A percentile compares a stretch with the other conserved stretches of the same genome.
phyloP scores from a whole-genome alignment of 2,888 invertebrate genomes.

The Tetramorium bicarinatum region DNA sequence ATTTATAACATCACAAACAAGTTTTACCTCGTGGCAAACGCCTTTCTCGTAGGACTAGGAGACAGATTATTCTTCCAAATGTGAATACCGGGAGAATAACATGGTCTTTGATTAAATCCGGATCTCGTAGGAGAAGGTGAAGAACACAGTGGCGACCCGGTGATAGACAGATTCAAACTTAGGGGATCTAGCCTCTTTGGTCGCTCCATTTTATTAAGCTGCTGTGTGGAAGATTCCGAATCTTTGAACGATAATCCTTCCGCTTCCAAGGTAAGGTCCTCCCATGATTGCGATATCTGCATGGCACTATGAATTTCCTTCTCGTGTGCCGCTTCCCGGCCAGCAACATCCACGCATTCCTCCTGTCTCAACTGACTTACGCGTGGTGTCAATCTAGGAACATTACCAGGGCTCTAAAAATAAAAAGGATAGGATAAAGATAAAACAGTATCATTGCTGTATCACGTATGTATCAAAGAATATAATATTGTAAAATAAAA shows the following conservation, averaged over 20 bases:
- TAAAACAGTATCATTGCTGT: background rate
- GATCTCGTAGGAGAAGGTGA: conserved; percentile 89
- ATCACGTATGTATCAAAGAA: background rate
- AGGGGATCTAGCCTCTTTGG: conserved; percentile 85
- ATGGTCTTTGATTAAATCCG: conserved; percentile 87
- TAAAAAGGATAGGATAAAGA: background rate
- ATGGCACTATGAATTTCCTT: conserved; percentile 96
- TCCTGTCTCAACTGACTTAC: conserved; percentile 96
- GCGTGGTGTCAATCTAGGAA: conserved; percentile 92
- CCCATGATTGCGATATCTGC: conserved; percentile 98
- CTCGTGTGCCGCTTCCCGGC: conserved; percentile 96
- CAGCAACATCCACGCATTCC: conserved; percentile 94
- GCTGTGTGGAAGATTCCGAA: conserved; percentile 82
- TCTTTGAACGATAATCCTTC: conserved; percentile 87
- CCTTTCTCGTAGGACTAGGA: conserved; percentile 94
- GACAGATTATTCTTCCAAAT: conserved; percentile 88
- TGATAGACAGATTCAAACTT: conserved; percentile 85
- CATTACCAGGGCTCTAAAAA: conserved; percentile 87
- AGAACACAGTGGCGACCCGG: conserved; percentile 87
- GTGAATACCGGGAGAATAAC: conserved; percentile 88
- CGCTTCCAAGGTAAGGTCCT: conserved; percentile 93
- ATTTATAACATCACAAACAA: background rate
- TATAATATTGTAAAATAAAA: conserved; percentile 14
- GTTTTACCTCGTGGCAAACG: conserved; percentile 90
- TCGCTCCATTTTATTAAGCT: conserved; percentile 79